Evolutionary conservation across 2,113 vertebrate genomes (phyloP).

Genomic region (Mola mola): DNA sequence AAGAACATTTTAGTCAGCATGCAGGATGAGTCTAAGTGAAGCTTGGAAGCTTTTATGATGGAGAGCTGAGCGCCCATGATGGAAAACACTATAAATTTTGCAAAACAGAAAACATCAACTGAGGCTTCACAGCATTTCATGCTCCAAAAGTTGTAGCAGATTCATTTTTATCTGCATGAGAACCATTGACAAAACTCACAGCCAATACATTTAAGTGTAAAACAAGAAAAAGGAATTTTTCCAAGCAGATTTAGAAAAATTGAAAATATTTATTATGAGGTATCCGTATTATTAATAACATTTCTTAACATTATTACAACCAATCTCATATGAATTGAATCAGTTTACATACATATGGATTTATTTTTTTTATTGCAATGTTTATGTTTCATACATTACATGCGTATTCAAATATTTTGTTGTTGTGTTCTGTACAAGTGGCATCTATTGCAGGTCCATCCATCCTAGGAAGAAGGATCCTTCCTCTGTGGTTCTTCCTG

Average conservation of each 20-base stretch:
- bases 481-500: no score
- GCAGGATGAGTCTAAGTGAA: conserved; percentile 29
- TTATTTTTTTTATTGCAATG: no score
- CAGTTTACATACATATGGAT: no score
- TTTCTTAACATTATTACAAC: no score
- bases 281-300: no score
- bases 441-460: no score
- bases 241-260: not conserved
- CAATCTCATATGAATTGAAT: no score
- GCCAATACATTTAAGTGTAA: not conserved
- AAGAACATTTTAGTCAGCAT: conserved; percentile 19
- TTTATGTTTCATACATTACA: no score
- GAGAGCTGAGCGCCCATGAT: conserved; percentile 40
- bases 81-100: conserved; percentile 74
- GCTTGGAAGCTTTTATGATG: conserved; percentile 58
- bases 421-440: no score
- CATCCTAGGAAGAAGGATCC: no score
- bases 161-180: conserved; percentile 49
- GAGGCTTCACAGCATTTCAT: conserved; percentile 46
- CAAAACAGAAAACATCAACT: conserved; percentile 62
- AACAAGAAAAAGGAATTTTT: conserved; percentile 10
- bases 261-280: not conserved
- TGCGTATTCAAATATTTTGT: no score
- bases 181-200: conserved; percentile 18
- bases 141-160: conserved; percentile 45